Evolutionary conservation across 92 coral and sea anemone species (phyloP).

Genomic region (Montipora capitata): DNA sequence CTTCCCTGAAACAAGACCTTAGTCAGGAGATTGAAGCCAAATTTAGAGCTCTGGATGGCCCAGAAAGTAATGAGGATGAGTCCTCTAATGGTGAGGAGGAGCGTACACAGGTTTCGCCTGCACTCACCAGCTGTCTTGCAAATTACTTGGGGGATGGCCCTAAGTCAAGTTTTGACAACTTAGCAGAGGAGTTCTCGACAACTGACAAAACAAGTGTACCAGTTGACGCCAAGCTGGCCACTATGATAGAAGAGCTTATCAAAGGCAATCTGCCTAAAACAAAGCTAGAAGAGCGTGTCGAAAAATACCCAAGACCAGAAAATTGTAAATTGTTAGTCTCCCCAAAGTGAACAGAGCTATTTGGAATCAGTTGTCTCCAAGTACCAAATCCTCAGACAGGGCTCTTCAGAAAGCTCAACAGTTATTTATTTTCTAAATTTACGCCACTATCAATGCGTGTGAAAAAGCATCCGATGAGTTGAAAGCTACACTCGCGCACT

Average conservation of each 20-base stretch:
- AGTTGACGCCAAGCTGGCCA: background rate
- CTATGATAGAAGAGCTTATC: constrained; percentile 14
- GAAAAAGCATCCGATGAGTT: too few relatives aligned
- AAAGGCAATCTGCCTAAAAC: constrained; percentile 32
- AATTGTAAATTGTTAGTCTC: background rate
- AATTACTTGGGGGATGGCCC: background rate
- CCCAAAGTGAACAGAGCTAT: too few relatives aligned
- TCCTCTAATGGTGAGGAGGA: background rate
- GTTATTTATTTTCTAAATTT: too few relatives aligned
- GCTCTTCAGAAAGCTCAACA: too few relatives aligned
- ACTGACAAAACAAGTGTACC: background rate
- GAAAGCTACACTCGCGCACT: too few relatives aligned
- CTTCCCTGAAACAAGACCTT: too few relatives aligned
- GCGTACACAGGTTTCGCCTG: background rate
- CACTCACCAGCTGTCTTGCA: background rate
- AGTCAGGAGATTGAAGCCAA: too few relatives aligned
- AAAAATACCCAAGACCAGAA: constrained; percentile 10
- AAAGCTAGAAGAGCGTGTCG: background rate
- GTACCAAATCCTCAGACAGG: too few relatives aligned
- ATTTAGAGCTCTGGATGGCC: too few relatives aligned
- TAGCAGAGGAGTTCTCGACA: background rate
- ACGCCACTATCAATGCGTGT: too few relatives aligned
- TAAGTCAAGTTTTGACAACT: background rate
- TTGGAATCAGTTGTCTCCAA: too few relatives aligned
- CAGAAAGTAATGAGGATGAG: too few relatives aligned